Conservation (phyloP, 2,797 vertebrate genomes). For the Channallabes apus region DNA sequence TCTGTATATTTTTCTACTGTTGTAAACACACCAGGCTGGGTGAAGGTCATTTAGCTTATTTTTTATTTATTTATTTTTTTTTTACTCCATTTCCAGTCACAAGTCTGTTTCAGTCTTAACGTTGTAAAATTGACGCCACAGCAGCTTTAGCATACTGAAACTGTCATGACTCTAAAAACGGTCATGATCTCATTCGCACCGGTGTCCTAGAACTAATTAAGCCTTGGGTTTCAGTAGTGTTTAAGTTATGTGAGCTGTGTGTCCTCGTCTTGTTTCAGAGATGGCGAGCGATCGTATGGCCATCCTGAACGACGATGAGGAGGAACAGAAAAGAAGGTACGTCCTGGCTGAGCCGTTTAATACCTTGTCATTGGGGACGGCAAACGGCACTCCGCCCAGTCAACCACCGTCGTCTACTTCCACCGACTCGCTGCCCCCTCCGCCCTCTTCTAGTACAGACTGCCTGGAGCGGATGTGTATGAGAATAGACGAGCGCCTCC, state of each 20-base stretch:
- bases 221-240: background rate
- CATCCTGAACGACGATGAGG: slow-evolving; percentile 94
- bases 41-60: background rate
- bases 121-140: background rate
- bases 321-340: slow-evolving; percentile 93
- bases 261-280: slow-evolving; percentile 57
- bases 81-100: background rate
- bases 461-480: slow-evolving; percentile 88
- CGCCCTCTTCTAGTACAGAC: slow-evolving; percentile 70
- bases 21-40: too few species aligned
- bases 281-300: slow-evolving; percentile 93
- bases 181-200: background rate
- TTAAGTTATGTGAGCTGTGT: background rate
- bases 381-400: slow-evolving; percentile 51
- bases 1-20: background rate
- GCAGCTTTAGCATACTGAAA: background rate
- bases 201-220: background rate
- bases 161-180: background rate
- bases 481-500: slow-evolving; percentile 86
- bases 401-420: slow-evolving; percentile 59
- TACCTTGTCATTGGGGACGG: slow-evolving; percentile 74
- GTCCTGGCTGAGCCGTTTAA: slow-evolving; percentile 87
- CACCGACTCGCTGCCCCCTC: slow-evolving; percentile 44
- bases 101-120: background rate
- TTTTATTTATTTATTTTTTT: too few species aligned